These are phyloP conservation scores for Pseudomyrmex cubaensis DNA, from an alignment of 1,140 invertebrate genomes.

Conservation along the genomic window DNA sequence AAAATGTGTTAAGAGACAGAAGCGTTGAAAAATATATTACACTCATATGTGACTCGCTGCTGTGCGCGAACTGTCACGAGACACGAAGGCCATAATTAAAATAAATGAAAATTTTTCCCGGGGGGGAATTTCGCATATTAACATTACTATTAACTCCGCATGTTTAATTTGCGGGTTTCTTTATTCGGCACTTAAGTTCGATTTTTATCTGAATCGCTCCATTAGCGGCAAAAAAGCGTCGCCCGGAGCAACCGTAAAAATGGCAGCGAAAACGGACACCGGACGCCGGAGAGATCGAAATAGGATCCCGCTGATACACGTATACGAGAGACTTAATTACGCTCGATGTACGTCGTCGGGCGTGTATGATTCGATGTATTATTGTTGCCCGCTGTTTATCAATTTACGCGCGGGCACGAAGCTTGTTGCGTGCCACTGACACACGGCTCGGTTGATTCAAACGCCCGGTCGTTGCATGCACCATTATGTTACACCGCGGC, in stretches of 20 bases:
- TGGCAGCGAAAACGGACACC: not conserved
- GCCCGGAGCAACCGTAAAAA: slow-evolving; percentile 11
- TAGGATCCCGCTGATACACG: not conserved
- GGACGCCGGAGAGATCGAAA: not conserved
- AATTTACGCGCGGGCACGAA: slow-evolving; percentile 59
- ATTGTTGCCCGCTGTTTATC: slow-evolving; percentile 25
- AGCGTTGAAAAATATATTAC: slow-evolving; percentile 1
- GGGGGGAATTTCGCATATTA: not conserved
- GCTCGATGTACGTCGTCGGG: not conserved
- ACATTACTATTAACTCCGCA: slow-evolving; percentile 14
- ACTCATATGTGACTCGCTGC: not conserved
- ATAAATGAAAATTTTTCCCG: not conserved
- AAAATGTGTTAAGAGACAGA: not conserved
- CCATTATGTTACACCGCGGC: slow-evolving; percentile 76
- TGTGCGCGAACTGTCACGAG: not conserved
- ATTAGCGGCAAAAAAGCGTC: slow-evolving; percentile 9
- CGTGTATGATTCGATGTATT: not conserved
- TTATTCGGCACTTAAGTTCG: not conserved
- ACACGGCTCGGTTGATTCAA: slow-evolving; percentile 50
- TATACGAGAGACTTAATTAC: not conserved
- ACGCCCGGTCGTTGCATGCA: slow-evolving; percentile 76
- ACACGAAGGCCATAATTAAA: not conserved
- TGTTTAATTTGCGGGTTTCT: not conserved
- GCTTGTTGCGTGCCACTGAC: slow-evolving; percentile 72
- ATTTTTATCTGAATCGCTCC: slow-evolving; percentile 25